Conservation (phyloP, 2,888 invertebrate genomes). For the Gymnoscelis rufifasciata region DNA sequence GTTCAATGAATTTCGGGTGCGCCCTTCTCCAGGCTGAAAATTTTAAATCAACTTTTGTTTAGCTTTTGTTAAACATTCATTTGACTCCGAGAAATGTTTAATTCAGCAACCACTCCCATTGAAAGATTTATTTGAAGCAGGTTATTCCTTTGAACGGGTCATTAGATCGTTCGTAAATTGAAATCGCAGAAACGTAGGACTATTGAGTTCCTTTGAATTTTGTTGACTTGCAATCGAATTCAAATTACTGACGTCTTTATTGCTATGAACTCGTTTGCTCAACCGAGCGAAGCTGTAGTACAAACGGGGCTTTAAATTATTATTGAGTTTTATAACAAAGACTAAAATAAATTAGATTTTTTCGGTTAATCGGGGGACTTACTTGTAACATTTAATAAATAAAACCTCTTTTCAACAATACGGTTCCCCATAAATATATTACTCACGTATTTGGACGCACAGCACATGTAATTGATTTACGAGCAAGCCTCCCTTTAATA, state of each 20-base stretch:
- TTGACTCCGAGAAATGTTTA: conserved; percentile 20
- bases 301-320: too few species aligned
- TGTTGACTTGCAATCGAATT: conserved; percentile 14
- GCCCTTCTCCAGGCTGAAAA: background rate
- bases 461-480: background rate
- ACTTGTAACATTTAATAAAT: too few species aligned
- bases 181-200: conserved; percentile 18
- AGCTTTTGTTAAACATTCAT: conserved; percentile 12
- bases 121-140: conserved; percentile 20
- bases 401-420: too few species aligned
- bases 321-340: too few species aligned
- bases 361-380: too few species aligned
- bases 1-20: background rate
- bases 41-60: conserved; percentile 1
- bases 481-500: background rate
- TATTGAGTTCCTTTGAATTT: conserved; percentile 17
- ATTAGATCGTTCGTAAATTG: conserved; percentile 18
- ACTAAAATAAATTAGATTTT: too few species aligned
- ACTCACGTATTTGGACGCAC: too few species aligned
- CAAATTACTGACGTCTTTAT: conserved; percentile 6
- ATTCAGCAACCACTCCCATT: conserved; percentile 22
- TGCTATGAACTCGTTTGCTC: conserved; percentile 9
- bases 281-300: background rate
- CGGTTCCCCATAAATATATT: too few species aligned
- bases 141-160: conserved; percentile 22